Base-by-base conservation (phyloP, 2,888 invertebrate genomes). In the Drosophila neoperkinsi region DNA sequence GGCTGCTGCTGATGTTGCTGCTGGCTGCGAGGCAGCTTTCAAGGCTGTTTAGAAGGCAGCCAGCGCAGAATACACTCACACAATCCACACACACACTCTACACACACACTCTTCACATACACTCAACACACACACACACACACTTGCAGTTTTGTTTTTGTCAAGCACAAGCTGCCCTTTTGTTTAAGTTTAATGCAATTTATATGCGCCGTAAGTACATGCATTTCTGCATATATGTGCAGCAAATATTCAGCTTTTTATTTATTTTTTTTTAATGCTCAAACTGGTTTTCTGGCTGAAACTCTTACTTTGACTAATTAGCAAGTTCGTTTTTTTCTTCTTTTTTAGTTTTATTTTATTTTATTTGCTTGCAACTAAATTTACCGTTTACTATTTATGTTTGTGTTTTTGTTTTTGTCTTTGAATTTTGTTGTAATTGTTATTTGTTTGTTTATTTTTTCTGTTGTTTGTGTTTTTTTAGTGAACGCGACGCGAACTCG, bases 41-140 rank as follows among this genome's bases (percentile, higher is more conserved):
- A 88, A 88, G 87, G 87, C 87, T 88, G 91, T 88, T 90, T 76
- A 87, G 91, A 90, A 90, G 90, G 76, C 79, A 89, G 74, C 67
- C 69, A 82, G 60, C 71, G 62, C 74, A 67, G 55, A 63, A 58
- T 43, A 70, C 52, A 74, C 62, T 66, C 55, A 68, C 62, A 74
- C 64, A 71, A 51, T 57, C 60, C 18, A 46, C 28, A 52, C 25
- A 49, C 61, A 55, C 51, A 33, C 66, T 41, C 18, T 9, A 71
- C 62, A 67, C 59, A 70, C 59, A 70, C 25, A 21, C 43, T 21
- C 13, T 21, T 21, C 43, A 46, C 51, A 70, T 51, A 63, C 64
- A 68, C 57, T 46, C 46, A 2, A 16, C 34, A 5, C 28, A 61
- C 31, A 59, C 41, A 63, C 62, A 58, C 61, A 64, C 41, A 71